Evolutionary conservation across 2,797 vertebrate species (phyloP).

Genomic region (Mergus octosetaceus): DNA sequence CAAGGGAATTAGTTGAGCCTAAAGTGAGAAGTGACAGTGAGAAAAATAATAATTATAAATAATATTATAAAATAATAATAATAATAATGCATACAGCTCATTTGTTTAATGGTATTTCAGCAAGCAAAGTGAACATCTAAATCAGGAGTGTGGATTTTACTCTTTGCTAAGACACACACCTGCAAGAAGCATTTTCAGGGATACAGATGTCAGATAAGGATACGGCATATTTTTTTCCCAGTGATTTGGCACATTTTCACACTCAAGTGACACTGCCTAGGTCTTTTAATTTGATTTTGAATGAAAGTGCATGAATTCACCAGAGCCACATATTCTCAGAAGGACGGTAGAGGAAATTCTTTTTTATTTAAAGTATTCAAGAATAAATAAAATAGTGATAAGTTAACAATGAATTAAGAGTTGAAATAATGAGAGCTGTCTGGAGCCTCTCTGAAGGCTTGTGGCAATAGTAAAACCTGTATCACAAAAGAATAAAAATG

Average conservation of each 20-base stretch:
- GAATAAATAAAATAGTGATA: slow-evolving; percentile 13
- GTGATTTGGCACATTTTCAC: background rate
- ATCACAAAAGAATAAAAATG: background rate
- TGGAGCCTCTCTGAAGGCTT: background rate
- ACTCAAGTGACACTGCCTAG: background rate
- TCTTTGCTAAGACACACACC: background rate
- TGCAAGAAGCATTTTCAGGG: background rate
- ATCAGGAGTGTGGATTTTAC: background rate
- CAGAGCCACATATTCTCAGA: background rate
- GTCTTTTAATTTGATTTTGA: background rate
- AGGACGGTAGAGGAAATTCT: slow-evolving; percentile 18
- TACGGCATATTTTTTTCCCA: background rate
- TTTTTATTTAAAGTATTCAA: background rate
- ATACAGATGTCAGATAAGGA: background rate
- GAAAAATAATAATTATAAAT: background rate
- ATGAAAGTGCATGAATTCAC: background rate
- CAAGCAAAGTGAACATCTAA: background rate
- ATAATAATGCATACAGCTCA: background rate
- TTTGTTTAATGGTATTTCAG: slow-evolving; percentile 31
- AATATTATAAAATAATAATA: background rate
- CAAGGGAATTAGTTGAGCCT: background rate
- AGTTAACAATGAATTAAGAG: background rate
- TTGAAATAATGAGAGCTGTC: background rate
- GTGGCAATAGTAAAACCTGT: background rate
- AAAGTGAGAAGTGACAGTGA: background rate